These are phyloP conservation scores for Apolygus lucorum DNA, from an alignment of 1,140 invertebrate species.

Conservation along the genomic window DNA sequence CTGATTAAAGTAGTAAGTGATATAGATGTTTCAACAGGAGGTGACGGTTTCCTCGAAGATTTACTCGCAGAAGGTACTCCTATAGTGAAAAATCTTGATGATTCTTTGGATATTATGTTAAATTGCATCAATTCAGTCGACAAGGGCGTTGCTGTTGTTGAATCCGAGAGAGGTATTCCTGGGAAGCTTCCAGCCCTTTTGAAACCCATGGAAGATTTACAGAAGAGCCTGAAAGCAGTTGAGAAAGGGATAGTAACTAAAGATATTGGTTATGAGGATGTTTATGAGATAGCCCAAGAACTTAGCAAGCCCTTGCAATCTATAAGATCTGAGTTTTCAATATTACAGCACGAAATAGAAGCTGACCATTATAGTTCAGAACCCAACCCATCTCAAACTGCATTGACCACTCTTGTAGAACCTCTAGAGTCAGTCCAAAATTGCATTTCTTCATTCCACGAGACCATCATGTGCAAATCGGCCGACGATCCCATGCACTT, in stretches of 20 bases:
- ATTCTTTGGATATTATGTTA: conserved; percentile 30
- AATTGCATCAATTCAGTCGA: conserved; percentile 32
- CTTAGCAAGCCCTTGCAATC: conserved; percentile 33
- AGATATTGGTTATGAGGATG: conserved; percentile 24
- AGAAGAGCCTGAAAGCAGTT: conserved; percentile 28
- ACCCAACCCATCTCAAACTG: background rate
- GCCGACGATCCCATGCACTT: conserved; percentile 32
- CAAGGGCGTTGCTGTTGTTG: conserved; percentile 23
- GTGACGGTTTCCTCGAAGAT: conserved; percentile 31
- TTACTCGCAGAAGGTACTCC: conserved; percentile 28
- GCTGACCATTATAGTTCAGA: conserved; percentile 29
- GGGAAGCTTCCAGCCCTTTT: conserved; percentile 27
- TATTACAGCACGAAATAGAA: conserved; percentile 34
- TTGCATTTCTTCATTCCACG: conserved; percentile 31
- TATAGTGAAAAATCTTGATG: conserved; percentile 31
- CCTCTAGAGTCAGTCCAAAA: conserved; percentile 31
- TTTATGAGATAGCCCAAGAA: conserved; percentile 31
- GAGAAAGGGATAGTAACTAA: conserved; percentile 23
- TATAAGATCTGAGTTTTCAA: conserved; percentile 32
- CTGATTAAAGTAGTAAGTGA: conserved; percentile 42
- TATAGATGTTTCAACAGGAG: conserved; percentile 32
- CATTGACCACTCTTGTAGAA: conserved; percentile 23
- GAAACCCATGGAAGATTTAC: conserved; percentile 32
- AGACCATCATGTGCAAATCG: conserved; percentile 31
- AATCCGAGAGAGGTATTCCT: conserved; percentile 22